Conservation (phyloP, 2,797 vertebrate species). For the Falco rusticolus region DNA sequence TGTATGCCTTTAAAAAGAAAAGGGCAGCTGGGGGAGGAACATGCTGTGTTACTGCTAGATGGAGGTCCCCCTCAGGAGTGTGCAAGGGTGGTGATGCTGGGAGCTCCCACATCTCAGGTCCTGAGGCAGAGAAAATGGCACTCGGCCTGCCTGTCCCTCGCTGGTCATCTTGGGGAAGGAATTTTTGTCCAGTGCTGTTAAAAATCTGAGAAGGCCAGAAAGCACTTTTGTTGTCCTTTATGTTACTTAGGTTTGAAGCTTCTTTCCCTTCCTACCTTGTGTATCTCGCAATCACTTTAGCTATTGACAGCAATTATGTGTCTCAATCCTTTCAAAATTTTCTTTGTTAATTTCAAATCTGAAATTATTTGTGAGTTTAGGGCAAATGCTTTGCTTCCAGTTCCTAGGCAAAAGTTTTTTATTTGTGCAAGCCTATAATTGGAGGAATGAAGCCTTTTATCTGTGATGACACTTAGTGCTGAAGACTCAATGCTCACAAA, state of each 20-base stretch:
- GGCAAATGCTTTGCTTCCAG: not conserved
- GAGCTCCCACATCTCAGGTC: not conserved
- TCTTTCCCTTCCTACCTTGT: not conserved
- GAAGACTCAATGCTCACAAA: not conserved
- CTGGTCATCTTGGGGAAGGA: not conserved
- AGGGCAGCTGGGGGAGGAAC: not conserved
- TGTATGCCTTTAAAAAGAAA: not conserved
- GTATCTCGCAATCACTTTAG: not conserved
- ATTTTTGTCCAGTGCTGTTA: not conserved
- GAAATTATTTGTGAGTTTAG: not conserved
- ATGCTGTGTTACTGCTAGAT: not conserved
- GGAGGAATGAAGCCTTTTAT: not conserved
- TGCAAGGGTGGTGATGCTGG: not conserved
- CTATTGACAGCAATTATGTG: fast-evolving
- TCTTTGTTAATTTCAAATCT: not conserved
- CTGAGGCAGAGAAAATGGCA: not conserved
- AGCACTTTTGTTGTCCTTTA: not conserved
- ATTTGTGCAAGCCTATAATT: not conserved
- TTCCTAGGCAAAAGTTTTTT: not conserved
- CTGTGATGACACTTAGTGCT: not conserved
- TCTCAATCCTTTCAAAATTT: not conserved
- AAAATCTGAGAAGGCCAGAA: not conserved
- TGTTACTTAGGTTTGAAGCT: not conserved
- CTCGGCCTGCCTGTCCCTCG: not conserved
- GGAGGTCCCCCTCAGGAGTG: not conserved